Evolutionary conservation across 2,888 invertebrate genomes (phyloP).

Genomic region (Coleophora deauratella): DNA sequence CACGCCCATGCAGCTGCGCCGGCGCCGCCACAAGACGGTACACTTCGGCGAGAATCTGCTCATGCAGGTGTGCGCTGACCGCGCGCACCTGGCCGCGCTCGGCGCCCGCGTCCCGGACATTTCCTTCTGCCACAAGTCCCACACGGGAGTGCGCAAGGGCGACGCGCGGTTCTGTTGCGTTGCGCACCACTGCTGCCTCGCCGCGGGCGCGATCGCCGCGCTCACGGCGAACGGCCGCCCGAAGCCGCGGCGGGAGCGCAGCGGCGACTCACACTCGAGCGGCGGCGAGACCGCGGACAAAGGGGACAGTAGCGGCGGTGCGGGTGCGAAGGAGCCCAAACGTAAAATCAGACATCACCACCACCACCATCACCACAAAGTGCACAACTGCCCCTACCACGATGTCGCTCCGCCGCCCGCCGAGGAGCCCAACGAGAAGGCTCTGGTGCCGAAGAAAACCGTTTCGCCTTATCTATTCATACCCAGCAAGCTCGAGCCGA

Average conservation of each 20-base stretch:
- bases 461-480: conserved; percentile 69
- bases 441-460: conserved; percentile 54
- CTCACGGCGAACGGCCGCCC: conserved; percentile 51
- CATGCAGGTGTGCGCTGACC: conserved; percentile 83
- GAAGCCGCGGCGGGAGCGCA: conserved; percentile 52
- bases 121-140: conserved; percentile 65
- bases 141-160: conserved; percentile 54
- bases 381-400: conserved; percentile 62
- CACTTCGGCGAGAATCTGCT: conserved; percentile 85
- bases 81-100: conserved; percentile 68
- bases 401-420: conserved; percentile 50
- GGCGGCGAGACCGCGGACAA: conserved; percentile 61
- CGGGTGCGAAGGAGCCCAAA: conserved; percentile 39
- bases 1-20: conserved; percentile 75
- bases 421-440: conserved; percentile 47
- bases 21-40: conserved; percentile 84
- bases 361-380: conserved; percentile 59
- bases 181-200: conserved; percentile 67
- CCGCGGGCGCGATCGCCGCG: conserved; percentile 54
- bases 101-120: conserved; percentile 66
- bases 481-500: conserved; percentile 78
- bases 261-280: conserved; percentile 65
- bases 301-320: conserved; percentile 42
- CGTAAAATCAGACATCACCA: conserved; percentile 54
- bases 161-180: conserved; percentile 65